Evolutionary conservation across 2,113 vertebrate genomes (phyloP).

Genomic region (Chionis minor): DNA sequence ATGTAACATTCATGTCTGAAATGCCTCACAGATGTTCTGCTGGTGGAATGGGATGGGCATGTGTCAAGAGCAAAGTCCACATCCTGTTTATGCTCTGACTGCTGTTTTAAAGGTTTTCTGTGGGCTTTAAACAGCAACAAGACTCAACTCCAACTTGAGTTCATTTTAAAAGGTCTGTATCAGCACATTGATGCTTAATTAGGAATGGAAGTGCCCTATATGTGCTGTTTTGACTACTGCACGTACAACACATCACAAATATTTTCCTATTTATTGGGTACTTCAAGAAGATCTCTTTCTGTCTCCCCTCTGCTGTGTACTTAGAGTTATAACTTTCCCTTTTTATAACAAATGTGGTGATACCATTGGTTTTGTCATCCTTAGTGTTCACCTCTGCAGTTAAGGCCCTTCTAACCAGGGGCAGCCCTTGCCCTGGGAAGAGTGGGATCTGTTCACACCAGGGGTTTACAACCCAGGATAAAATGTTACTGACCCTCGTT

Average conservation of each 20-base stretch:
- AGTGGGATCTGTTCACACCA: background rate
- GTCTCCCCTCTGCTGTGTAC: background rate
- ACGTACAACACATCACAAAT: background rate
- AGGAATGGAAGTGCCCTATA: background rate
- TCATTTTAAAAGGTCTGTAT: background rate
- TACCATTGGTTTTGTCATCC: background rate
- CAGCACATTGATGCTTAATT: background rate
- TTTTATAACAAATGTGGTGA: background rate
- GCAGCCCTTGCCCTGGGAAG: background rate
- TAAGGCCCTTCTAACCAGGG: background rate
- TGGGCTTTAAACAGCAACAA: background rate
- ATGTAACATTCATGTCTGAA: background rate
- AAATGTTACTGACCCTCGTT: background rate
- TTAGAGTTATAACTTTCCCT: background rate
- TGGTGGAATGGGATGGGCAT: background rate
- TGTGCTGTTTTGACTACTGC: background rate
- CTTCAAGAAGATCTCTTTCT: background rate
- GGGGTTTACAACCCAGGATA: background rate
- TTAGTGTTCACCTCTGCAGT: background rate
- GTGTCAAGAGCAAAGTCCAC: background rate
- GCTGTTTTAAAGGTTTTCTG: background rate
- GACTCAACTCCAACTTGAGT: background rate
- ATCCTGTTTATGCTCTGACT: background rate
- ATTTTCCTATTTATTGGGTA: background rate
- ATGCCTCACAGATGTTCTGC: conserved; percentile 32